Conservation (phyloP, 2,888 invertebrate species). For the Patella depressa region DNA sequence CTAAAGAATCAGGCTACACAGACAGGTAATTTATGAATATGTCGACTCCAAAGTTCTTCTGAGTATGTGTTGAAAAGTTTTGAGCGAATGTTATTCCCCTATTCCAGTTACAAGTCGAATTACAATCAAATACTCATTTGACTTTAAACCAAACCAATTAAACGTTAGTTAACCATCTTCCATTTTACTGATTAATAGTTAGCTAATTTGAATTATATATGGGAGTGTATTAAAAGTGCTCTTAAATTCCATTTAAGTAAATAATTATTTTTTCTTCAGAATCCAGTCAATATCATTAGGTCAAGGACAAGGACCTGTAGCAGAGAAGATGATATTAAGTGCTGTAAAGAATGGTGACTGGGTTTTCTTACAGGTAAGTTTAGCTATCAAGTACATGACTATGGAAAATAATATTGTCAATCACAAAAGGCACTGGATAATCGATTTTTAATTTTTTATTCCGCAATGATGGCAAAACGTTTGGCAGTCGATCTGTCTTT, state of each 20-base stretch:
- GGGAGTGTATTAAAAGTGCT: too few species aligned
- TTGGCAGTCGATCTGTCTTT: background rate
- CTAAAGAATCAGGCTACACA: conserved; percentile 66
- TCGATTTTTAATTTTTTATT: background rate
- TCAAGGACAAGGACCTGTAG: conserved; percentile 73
- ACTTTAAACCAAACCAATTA: background rate
- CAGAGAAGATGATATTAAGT: conserved; percentile 70
- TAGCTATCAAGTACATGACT: too few species aligned
- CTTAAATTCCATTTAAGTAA: background rate
- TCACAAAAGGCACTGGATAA: background rate
- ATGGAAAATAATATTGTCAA: too few species aligned
- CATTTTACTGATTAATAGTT: too few species aligned
- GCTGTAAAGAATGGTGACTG: conserved; percentile 71
- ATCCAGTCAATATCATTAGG: conserved; percentile 72
- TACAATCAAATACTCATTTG: background rate
- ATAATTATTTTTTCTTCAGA: conserved; percentile 40
- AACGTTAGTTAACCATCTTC: too few species aligned
- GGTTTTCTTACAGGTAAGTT: conserved; percentile 71
- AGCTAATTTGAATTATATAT: too few species aligned
- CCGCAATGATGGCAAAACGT: background rate
- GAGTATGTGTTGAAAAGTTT: background rate
- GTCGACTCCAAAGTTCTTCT: background rate
- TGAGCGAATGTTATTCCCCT: background rate
- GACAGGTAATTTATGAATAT: conserved; percentile 61
- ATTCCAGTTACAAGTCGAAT: background rate